phyloP scores from a whole-genome alignment of 2,888 invertebrate species.

The Morpho deidamia region DNA sequence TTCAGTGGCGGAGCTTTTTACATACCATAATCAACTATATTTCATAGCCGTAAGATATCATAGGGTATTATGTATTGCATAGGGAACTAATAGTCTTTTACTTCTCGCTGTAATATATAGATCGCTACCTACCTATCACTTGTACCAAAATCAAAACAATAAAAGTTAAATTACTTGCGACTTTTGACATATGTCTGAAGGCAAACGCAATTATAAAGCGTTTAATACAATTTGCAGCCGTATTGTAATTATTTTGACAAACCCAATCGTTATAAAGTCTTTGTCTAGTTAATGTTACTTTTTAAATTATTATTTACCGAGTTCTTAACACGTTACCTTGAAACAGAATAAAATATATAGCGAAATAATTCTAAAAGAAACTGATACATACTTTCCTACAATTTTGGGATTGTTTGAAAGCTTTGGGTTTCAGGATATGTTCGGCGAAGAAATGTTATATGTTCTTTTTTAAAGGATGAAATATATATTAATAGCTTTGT shows the following conservation, averaged over 20 bases:
- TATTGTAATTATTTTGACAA: conserved; percentile 17
- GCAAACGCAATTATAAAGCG: conserved; percentile 38
- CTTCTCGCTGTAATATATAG: neutral
- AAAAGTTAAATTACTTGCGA: conserved; percentile 40
- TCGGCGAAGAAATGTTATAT: no score
- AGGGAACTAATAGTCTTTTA: no score
- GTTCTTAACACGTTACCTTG: neutral
- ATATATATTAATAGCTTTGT: no score
- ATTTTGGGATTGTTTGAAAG: no score
- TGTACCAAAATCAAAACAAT: conserved; percentile 27
- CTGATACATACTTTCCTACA: no score
- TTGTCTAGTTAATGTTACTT: neutral
- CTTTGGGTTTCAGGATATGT: no score
- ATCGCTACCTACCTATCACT: conserved; percentile 13
- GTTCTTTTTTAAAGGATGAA: no score
- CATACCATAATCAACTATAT: no score
- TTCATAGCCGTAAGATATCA: no score
- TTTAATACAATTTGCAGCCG: conserved; percentile 17
- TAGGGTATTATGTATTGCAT: no score
- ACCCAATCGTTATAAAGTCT: conserved; percentile 1
- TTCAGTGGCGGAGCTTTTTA: no score
- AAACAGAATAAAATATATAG: neutral
- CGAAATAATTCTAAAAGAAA: no score
- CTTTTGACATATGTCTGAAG: conserved; percentile 36
- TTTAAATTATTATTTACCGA: neutral